phyloP scores from a whole-genome alignment of 2,888 invertebrate species.

The Coleophora deauratella region DNA sequence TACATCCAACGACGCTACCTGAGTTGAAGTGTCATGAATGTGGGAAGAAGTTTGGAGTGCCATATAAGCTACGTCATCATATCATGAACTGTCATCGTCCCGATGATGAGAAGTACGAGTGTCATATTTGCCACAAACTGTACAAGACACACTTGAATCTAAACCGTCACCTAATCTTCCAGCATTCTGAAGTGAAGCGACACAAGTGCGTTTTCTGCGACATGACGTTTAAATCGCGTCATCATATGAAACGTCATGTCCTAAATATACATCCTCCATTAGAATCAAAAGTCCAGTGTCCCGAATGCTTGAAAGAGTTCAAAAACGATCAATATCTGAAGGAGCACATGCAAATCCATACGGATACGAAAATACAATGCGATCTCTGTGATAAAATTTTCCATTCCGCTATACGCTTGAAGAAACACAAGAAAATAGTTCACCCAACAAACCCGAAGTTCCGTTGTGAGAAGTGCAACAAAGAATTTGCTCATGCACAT shows the following conservation, averaged over 20 bases:
- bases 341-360: constrained; percentile 65
- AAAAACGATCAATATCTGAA: constrained; percentile 64
- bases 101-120: constrained; percentile 51
- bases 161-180: constrained; percentile 52
- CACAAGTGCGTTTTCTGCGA: constrained; percentile 62
- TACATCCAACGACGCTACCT: constrained; percentile 53
- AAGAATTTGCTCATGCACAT: constrained; percentile 61
- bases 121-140: constrained; percentile 51
- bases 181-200: constrained; percentile 50
- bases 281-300: constrained; percentile 60
- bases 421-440: constrained; percentile 63
- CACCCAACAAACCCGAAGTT: constrained; percentile 57
- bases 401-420: constrained; percentile 54
- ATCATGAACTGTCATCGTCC: constrained; percentile 45
- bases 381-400: constrained; percentile 60
- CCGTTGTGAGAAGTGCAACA: constrained; percentile 57
- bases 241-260: constrained; percentile 64
- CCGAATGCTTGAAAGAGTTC: constrained; percentile 60
- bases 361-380: constrained; percentile 59
- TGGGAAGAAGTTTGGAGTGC: constrained; percentile 52
- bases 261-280: constrained; percentile 61
- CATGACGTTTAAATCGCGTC: constrained; percentile 60
- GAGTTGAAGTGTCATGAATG: constrained; percentile 59
- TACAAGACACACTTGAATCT: constrained; percentile 56
- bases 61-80: constrained; percentile 56